Conservation (phyloP, 2,113 vertebrate species). For the Apaloderma vittatum region DNA sequence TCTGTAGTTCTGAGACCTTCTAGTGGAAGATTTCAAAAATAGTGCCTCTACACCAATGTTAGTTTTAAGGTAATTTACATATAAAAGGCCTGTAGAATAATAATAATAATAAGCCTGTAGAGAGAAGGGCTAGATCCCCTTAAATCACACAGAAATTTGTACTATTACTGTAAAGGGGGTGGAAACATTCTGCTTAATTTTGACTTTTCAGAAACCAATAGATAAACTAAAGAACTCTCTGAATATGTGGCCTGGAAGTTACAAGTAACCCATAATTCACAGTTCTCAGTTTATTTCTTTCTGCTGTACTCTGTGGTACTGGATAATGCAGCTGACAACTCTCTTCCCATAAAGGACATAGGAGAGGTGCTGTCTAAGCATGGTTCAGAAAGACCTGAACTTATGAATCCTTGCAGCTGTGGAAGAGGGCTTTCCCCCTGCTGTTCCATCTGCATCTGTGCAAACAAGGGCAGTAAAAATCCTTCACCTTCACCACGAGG, state of each 20-base stretch:
- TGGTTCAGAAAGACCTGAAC: neutral
- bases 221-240: neutral
- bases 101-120: too few species aligned
- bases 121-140: neutral
- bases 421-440: neutral
- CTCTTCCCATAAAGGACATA: neutral
- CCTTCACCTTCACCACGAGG: neutral
- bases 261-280: neutral
- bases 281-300: conserved; percentile 24
- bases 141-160: neutral
- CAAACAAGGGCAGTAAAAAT: neutral
- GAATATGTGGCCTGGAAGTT: neutral
- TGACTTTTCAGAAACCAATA: neutral
- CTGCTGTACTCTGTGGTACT: neutral
- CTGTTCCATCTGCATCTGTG: fast-evolving
- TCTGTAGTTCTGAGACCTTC: neutral
- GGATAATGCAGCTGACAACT: neutral
- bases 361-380: neutral
- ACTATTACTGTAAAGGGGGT: neutral
- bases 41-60: neutral
- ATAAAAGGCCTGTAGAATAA: neutral
- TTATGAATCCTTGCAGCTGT: neutral
- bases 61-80: neutral
- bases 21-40: neutral
- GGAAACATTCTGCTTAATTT: neutral